Conservation (phyloP, 2,888 invertebrate genomes). For the Orthosia gothica region DNA sequence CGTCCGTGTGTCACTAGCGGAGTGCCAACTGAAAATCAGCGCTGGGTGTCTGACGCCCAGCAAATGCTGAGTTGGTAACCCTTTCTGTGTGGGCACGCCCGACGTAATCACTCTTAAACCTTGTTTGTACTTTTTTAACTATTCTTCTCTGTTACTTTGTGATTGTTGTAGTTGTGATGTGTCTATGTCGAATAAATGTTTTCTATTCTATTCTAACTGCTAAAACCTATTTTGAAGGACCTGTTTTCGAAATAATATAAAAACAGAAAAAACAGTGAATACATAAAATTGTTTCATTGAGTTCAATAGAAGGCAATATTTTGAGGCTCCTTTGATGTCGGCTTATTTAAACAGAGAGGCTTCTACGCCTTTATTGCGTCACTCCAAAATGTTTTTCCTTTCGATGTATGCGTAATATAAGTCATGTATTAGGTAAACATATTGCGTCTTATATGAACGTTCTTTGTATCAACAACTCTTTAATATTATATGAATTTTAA, state of each 20-base stretch:
- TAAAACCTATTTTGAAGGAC: constrained; percentile 36
- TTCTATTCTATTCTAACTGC: no score
- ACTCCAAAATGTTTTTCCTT: constrained; percentile 75
- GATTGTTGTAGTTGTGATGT: no score
- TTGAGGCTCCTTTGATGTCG: constrained; percentile 84
- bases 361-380: constrained; percentile 82
- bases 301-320: constrained; percentile 79
- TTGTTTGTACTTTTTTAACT: no score
- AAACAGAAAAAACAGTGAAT: constrained; percentile 63
- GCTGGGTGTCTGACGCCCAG: no score
- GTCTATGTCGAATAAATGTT: no score
- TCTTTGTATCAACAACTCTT: constrained; percentile 51
- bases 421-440: constrained; percentile 62
- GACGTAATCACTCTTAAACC: no score
- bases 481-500: constrained; percentile 38
- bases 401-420: constrained; percentile 67
- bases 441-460: constrained; percentile 36
- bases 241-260: constrained; percentile 45
- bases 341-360: constrained; percentile 86
- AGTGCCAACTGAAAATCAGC: no score
- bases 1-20: no score
- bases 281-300: constrained; percentile 78
- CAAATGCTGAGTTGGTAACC: no score
- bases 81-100: no score
- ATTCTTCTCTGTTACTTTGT: no score